phyloP scores from a whole-genome alignment of 1,140 invertebrate genomes.

The Propsilocerus akamusi region DNA sequence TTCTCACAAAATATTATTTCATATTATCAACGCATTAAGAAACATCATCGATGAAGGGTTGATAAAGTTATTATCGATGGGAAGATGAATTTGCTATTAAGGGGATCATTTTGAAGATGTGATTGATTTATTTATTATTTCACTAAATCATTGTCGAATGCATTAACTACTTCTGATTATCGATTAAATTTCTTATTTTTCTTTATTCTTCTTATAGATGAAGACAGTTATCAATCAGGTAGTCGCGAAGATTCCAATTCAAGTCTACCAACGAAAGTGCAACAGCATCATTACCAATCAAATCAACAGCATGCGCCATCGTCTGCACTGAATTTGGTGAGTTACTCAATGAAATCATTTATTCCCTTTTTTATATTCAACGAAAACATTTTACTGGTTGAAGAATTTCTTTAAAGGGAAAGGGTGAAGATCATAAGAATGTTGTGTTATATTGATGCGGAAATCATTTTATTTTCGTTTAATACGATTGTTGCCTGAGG shows the following conservation, averaged over 20 bases:
- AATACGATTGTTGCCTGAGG: background rate
- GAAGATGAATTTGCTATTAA: conserved; percentile 3
- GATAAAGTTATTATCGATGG: conserved; percentile 3
- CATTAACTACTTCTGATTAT: background rate
- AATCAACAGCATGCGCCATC: background rate
- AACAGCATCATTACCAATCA: background rate
- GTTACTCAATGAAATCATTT: background rate
- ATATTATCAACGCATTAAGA: conserved; percentile 1
- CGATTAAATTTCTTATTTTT: background rate
- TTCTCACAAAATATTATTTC: conserved; percentile 4
- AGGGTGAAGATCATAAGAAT: conserved; percentile 1
- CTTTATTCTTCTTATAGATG: background rate
- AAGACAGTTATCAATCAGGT: background rate
- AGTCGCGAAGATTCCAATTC: background rate
- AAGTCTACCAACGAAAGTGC: background rate
- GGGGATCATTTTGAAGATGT: background rate
- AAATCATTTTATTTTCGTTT: too few relatives aligned
- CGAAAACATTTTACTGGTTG: background rate
- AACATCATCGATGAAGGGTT: conserved; percentile 1
- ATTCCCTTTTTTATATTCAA: background rate
- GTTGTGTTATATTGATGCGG: too few relatives aligned
- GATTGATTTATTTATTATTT: background rate
- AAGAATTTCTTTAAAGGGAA: background rate
- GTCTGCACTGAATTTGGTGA: background rate
- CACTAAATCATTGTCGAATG: background rate